Percentiles rank a stretch among this genome's conserved stretches.
Conservation (phyloP, 2,888 invertebrate genomes). For the Trimorus sp. region DNA sequence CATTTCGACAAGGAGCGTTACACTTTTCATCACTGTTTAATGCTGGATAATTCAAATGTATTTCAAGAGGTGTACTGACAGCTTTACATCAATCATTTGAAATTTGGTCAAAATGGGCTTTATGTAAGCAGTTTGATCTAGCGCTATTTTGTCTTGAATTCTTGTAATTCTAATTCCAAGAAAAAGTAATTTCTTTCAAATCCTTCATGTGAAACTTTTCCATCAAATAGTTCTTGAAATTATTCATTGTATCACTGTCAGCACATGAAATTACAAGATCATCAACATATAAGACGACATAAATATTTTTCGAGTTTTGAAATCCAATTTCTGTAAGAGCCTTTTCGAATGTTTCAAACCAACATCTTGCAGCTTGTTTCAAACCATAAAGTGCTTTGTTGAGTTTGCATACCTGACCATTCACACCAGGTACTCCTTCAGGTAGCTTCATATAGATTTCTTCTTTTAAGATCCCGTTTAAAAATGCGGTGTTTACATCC, state of each 20-base stretch:
- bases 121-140: constrained; percentile 27
- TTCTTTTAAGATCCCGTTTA: constrained; percentile 10
- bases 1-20: constrained; percentile 22
- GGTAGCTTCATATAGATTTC: constrained; percentile 25
- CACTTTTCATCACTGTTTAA: constrained; percentile 21
- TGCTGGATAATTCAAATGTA: constrained; percentile 23
- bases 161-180: constrained; percentile 26
- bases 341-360: constrained; percentile 14
- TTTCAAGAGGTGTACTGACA: constrained; percentile 18
- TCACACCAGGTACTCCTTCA: neutral
- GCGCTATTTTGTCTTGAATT: constrained; percentile 34
- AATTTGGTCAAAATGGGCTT: constrained; percentile 19
- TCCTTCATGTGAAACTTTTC: constrained; percentile 25
- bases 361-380: constrained; percentile 31
- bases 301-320: constrained; percentile 44
- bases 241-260: constrained; percentile 17
- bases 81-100: constrained; percentile 29
- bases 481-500: constrained; percentile 22
- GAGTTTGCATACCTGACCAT: constrained; percentile 15
- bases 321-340: neutral
- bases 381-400: constrained; percentile 25
- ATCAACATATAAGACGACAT: constrained; percentile 47
- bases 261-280: constrained; percentile 43
- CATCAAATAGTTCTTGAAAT: constrained; percentile 28
- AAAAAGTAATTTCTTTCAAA: constrained; percentile 17